A percentile compares a stretch with the other conserved stretches of the same genome.
Conservation (phyloP, 2,888 invertebrate genomes). For the Teleogryllus oceanicus region DNA sequence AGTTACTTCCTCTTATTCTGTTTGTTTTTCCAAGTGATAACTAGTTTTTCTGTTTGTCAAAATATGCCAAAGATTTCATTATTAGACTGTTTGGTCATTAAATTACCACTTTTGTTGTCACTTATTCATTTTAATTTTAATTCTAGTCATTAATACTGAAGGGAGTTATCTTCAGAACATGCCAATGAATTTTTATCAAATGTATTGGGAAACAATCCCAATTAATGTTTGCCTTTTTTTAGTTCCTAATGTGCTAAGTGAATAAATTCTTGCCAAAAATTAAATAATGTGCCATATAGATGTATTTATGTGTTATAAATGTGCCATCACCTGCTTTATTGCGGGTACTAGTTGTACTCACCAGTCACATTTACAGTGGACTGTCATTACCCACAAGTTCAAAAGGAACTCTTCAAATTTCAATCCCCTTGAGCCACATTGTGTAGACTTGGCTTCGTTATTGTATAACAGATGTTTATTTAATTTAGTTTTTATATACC, state of each 20-base stretch:
- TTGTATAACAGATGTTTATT: not conserved
- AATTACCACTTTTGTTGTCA: not conserved
- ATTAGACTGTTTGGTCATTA: not conserved
- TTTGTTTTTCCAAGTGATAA: too few species aligned
- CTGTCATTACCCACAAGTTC: conserved; percentile 5
- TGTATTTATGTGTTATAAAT: not conserved
- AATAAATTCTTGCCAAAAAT: not conserved
- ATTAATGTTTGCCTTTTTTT: not conserved
- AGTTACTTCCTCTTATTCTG: too few species aligned
- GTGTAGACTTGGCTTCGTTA: not conserved
- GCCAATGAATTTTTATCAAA: not conserved
- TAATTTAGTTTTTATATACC: not conserved
- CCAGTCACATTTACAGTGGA: not conserved
- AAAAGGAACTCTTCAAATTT: not conserved
- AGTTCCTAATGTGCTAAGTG: not conserved
- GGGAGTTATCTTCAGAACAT: not conserved
- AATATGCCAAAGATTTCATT: conserved; percentile 1
- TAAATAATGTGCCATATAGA: not conserved
- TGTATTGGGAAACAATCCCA: not conserved
- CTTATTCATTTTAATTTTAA: not conserved
- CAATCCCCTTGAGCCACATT: conserved; percentile 18
- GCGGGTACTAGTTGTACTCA: not conserved
- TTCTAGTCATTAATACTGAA: not conserved
- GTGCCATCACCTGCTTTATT: conserved; percentile 5
- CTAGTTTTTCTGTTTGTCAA: not conserved